Evolutionary conservation across 2,888 invertebrate genomes (phyloP).

Genomic region (Cetonia aurata): DNA sequence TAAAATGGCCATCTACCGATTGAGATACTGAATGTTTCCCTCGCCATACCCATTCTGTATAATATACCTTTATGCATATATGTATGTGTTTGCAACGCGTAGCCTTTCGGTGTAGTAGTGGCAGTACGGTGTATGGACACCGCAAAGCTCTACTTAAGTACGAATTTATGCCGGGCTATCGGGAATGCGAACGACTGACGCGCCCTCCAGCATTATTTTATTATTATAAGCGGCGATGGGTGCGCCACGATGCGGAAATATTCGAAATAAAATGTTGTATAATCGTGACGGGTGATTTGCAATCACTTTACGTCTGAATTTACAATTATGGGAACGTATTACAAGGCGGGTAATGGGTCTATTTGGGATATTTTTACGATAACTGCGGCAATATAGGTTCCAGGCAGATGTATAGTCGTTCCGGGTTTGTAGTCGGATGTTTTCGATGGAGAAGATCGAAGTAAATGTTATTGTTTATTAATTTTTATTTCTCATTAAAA

Average conservation of each 20-base stretch:
- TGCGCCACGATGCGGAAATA: not conserved
- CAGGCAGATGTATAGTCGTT: too few species aligned
- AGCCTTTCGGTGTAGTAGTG: not conserved
- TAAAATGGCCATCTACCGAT: slow-evolving; percentile 33
- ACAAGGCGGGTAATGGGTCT: not conserved
- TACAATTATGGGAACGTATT: slow-evolving; percentile 21
- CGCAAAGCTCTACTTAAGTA: slow-evolving; percentile 9
- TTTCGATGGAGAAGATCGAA: too few species aligned
- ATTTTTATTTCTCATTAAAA: too few species aligned
- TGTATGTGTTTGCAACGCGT: not conserved
- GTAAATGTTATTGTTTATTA: too few species aligned
- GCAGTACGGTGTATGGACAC: not conserved
- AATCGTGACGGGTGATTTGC: slow-evolving; percentile 3
- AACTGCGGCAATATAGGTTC: too few species aligned
- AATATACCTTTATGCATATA: slow-evolving; percentile 5
- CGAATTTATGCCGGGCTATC: slow-evolving; percentile 11
- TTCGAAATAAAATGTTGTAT: slow-evolving; percentile 5
- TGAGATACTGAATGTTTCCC: slow-evolving; percentile 32
- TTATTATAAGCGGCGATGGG: slow-evolving; percentile 16
- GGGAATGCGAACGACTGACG: not conserved
- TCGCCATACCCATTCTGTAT: not conserved
- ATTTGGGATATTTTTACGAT: slow-evolving; percentile 5
- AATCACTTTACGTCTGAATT: slow-evolving; percentile 25
- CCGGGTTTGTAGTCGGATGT: too few species aligned
- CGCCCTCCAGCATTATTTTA: slow-evolving; percentile 14